Evolutionary conservation across 2,888 invertebrate genomes (phyloP), one percentile per base, ranked within the genome.

Genomic region (Axea sp.): DNA sequence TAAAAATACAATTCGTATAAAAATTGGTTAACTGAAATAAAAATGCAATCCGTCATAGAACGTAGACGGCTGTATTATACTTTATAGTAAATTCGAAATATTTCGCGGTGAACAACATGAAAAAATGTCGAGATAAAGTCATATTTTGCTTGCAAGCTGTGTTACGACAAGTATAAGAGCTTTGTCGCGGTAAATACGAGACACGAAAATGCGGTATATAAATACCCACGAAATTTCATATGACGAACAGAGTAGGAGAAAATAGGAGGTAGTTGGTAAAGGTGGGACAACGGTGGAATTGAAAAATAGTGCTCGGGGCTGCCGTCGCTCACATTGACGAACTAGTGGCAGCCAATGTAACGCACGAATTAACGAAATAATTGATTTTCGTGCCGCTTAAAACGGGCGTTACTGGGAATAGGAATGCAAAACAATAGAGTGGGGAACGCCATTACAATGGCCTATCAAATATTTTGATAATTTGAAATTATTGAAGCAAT

Each of bases 251-350:
- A 39, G 51, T 12, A 39, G 28, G 64, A 69, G 72, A 68, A 72
- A 75, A 68, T 72, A 45, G 71, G 57, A 35, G 59, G 14, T 55
- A 53, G 39, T 60, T 17, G 65, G 62, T 62, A 76, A 76, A 57
- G 73, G 59, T 62, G 77, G 81, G 78, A 80, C 79, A 82, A 83
- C 83, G 83, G 78, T 81, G 81, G 80, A 84, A 85, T 85, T 84
- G 84, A 84, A 85, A 85, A 84, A 85, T 85, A 83, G 79, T 78
- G 84, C 85, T 84, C 80, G 81, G 77, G 83, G 85, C 83, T 78
- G 77, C 82, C 79, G 83, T 84, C 84, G 81, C 82, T 84, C 84
- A 82, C 81, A 83, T 82, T 83, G 84, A 84, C 82, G 81, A 81
- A 77, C 78, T 78, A 81, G 78, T 83, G 84, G 83, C 84, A 84